Base-by-base conservation (phyloP, 2,888 invertebrate species). In the Harpalus rufipes region DNA sequence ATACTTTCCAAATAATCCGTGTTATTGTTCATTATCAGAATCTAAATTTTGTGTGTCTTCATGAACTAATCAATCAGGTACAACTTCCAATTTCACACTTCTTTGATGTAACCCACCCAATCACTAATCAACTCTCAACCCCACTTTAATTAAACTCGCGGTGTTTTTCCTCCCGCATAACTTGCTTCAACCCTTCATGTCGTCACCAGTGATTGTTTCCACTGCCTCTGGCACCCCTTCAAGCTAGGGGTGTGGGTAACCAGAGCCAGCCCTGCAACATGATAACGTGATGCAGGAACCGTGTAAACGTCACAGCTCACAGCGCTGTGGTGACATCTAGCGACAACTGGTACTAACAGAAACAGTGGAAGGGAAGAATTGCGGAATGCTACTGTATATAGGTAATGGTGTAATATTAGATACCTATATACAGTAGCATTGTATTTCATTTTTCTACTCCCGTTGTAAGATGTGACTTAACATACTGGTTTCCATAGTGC, bases 251-350 rank as follows among this genome's bases (percentile, higher is more conserved):
- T 16, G 44, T 4, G 41, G 8, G 44, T 18, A 44, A 41, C 44
- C 41, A 32, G 32, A 0, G 3, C 21, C 21, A 21, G 21, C 21
- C 21, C 39, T 14, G 51, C 51, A 51, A 51, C 74, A 51, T 5
- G 51, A 74, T 14, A 44, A 51, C 41, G 10, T 74, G 74, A 74
- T 74, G 74, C 51, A 51, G 74, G 74, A 74, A 74, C 39, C 74
- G 56, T 74, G 74, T 74, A 41, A n/a, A 12, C 74, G 74, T 56
- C 74, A 56, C 51, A 65, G 21, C 65, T 12, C 44, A 4, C 44
- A 51, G 12, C 44, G 12, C 8, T 12, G 8, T 18, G 18, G 18
- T 74, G 74, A 44, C 74, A 74, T 25, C 74, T 74, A 74, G 39
- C 74, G 74, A 41, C 44, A 51, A 51, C 44, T 51, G 10, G 44